A percentile compares a stretch with the other conserved stretches of the same genome.
Evolutionary conservation across 1,140 invertebrate species (phyloP).

Genomic region (Potamilus streckersoni): DNA sequence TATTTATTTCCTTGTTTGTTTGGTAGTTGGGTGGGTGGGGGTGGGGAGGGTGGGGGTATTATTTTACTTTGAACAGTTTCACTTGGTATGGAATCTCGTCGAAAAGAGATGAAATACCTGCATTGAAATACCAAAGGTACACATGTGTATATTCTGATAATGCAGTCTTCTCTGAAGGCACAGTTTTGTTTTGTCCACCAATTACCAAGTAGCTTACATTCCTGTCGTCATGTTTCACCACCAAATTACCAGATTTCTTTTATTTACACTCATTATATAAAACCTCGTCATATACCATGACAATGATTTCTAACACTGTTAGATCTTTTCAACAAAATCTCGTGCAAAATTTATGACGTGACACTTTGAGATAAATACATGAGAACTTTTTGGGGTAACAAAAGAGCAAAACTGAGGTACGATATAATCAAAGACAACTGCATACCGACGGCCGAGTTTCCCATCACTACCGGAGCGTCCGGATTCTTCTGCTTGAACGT

Average conservation of each 20-base stretch:
- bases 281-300: neutral
- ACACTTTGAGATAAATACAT: neutral
- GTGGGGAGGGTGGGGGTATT: neutral
- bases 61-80: neutral
- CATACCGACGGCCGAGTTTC: constrained; percentile 22
- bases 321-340: neutral
- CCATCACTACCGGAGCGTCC: constrained; percentile 23
- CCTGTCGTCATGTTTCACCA: too few relatives aligned
- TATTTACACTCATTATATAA: neutral
- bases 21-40: neutral
- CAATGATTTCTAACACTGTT: neutral
- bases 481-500: constrained; percentile 16
- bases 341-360: neutral
- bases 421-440: neutral
- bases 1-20: neutral
- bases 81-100: neutral
- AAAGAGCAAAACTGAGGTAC: neutral
- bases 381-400: neutral
- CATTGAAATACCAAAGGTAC: too few relatives aligned
- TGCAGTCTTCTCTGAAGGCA: too few relatives aligned
- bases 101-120: too few relatives aligned
- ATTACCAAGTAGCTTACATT: too few relatives aligned
- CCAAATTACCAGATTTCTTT: too few relatives aligned
- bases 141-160: too few relatives aligned
- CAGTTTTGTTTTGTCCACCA: too few relatives aligned